Percentiles rank a stretch among this genome's conserved stretches.
Evolutionary conservation across 2,888 invertebrate genomes (phyloP).

Genomic region (Noctua fimbriata): DNA sequence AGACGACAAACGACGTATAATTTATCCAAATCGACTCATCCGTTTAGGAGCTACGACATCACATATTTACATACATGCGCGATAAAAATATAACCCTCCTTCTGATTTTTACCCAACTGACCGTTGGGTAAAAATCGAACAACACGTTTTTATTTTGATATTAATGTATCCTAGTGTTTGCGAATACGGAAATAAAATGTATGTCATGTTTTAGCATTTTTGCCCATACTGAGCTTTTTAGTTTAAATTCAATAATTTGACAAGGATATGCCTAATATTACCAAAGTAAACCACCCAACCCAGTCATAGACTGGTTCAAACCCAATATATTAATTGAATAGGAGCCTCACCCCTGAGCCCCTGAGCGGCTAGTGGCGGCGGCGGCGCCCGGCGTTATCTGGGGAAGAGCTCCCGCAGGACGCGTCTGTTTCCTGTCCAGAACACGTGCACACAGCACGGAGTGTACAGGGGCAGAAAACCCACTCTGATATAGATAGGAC

Average conservation of each 20-base stretch:
- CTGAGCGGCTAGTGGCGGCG: neutral
- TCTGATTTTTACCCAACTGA: too few relatives aligned
- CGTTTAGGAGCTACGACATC: too few relatives aligned
- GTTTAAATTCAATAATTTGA: neutral
- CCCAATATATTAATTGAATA: conserved; percentile 2
- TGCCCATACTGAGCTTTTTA: neutral
- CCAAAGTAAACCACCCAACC: neutral
- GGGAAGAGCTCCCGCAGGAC: conserved; percentile 58
- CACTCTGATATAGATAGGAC: neutral
- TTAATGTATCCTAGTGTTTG: too few relatives aligned
- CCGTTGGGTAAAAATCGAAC: too few relatives aligned
- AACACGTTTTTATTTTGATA: too few relatives aligned
- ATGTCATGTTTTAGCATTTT: neutral
- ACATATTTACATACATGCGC: too few relatives aligned
- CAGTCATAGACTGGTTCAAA: neutral
- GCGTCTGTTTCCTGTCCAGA: conserved; percentile 67
- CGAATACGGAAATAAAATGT: too few relatives aligned
- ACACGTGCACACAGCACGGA: conserved; percentile 25
- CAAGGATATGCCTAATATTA: neutral
- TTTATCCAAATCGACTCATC: too few relatives aligned
- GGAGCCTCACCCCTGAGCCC: conserved; percentile 9
- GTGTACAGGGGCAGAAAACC: neutral
- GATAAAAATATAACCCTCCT: too few relatives aligned
- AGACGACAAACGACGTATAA: too few relatives aligned
- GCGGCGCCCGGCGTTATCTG: conserved; percentile 45